Evolutionary conservation across 1,140 invertebrate genomes (phyloP).

Genomic region (Ruditapes philippinarum): DNA sequence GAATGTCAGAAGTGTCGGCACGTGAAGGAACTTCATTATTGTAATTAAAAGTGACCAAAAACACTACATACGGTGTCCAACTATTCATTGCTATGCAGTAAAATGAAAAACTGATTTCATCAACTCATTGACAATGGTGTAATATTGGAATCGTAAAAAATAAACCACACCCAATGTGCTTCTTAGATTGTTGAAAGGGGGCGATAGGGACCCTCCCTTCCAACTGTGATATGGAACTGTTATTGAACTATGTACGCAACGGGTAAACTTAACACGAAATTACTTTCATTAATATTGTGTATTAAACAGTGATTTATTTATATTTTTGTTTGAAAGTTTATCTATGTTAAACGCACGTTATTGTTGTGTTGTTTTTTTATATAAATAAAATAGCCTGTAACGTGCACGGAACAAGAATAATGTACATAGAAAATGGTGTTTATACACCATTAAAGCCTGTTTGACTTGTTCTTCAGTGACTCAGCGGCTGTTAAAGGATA

Average conservation of each 20-base stretch:
- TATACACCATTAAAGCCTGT: conserved; percentile 12
- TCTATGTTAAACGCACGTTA: conserved; percentile 6
- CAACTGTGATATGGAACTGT: conserved; percentile 26
- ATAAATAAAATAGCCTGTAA: too few species aligned
- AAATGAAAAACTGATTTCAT: background rate
- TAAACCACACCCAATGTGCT: conserved; percentile 64
- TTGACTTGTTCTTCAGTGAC: conserved; percentile 23
- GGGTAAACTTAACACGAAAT: background rate
- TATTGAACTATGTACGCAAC: background rate
- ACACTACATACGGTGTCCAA: background rate
- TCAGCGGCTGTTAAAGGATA: conserved; percentile 28
- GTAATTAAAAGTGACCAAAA: conserved; percentile 91
- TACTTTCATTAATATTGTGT: too few species aligned
- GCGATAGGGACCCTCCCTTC: conserved; percentile 1
- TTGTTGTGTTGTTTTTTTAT: background rate
- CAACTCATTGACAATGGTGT: background rate
- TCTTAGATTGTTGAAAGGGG: background rate
- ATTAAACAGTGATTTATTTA: too few species aligned
- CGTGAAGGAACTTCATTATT: conserved; percentile 93
- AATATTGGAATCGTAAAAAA: background rate
- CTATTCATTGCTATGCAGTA: background rate
- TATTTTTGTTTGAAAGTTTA: background rate
- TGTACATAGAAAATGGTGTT: background rate
- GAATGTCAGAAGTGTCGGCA: conserved; percentile 94
- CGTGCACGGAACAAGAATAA: background rate